phyloP scores from a whole-genome alignment of 2,797 vertebrate genomes.

The Zalophus californianus region DNA sequence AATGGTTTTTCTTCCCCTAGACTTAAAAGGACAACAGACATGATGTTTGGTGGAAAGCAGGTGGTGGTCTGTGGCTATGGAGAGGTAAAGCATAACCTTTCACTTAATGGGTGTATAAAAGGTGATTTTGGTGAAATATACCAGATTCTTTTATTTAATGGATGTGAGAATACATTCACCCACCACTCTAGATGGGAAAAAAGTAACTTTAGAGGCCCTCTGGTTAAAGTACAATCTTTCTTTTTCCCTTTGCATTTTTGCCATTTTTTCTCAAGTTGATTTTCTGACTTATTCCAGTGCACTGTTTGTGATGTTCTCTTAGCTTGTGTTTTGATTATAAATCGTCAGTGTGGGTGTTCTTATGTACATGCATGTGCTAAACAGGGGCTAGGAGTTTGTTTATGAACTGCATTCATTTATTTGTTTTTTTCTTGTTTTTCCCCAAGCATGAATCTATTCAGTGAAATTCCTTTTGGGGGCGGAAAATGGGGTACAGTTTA shows the following conservation, averaged over 20 bases:
- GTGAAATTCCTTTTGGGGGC: slow-evolving; percentile 29
- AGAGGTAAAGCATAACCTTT: slow-evolving; percentile 89
- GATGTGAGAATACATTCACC: not conserved
- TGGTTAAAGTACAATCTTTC: slow-evolving; percentile 20
- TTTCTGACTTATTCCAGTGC: slow-evolving; percentile 67
- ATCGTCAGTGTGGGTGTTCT: slow-evolving; percentile 79
- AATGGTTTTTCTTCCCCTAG: slow-evolving; percentile 82
- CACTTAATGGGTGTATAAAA: not conserved
- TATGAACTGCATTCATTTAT: slow-evolving; percentile 63
- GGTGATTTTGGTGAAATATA: slow-evolving; percentile 32
- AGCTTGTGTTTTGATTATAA: slow-evolving; percentile 80
- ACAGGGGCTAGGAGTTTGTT: slow-evolving; percentile 61
- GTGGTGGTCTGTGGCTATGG: slow-evolving; percentile 98
- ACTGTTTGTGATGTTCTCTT: slow-evolving; percentile 72
- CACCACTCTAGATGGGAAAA: slow-evolving; percentile 6
- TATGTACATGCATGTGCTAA: slow-evolving; percentile 61
- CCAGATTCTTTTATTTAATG: not conserved
- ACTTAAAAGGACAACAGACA: slow-evolving; percentile 97
- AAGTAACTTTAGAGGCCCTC: not conserved
- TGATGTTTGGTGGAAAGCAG: slow-evolving; percentile 98
- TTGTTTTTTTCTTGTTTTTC: slow-evolving; percentile 65
- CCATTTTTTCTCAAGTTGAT: slow-evolving; percentile 47
- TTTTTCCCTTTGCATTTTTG: slow-evolving; percentile 56
- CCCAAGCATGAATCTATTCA: slow-evolving; percentile 60
- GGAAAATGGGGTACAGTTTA: not conserved